Evolutionary conservation across 2,113 vertebrate genomes (phyloP).

Genomic region (Ameiurus melas): DNA sequence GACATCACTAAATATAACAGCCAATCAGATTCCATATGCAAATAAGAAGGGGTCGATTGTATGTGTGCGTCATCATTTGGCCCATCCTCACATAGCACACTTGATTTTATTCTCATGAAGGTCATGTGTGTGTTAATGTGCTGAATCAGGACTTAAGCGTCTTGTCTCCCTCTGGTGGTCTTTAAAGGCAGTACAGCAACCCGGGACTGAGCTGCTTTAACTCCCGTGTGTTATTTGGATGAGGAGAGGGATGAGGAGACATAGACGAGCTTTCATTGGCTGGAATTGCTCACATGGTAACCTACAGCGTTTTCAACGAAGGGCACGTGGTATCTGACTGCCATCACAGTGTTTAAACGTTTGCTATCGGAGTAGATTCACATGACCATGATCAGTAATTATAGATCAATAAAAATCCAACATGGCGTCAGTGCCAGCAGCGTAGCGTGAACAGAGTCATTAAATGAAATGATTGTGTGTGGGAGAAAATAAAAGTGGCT

Average conservation of each 20-base stretch:
- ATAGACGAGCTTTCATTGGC: neutral
- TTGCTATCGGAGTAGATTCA: neutral
- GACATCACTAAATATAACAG: neutral
- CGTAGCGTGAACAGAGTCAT: neutral
- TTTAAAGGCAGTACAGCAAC: conserved; percentile 45
- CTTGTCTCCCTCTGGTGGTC: conserved; percentile 50
- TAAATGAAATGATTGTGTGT: neutral
- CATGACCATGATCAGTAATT: too few species aligned
- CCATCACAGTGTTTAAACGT: neutral
- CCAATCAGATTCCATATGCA: neutral
- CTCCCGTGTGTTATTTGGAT: conserved; percentile 27
- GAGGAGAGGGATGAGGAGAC: neutral
- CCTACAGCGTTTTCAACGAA: neutral
- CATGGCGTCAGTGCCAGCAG: too few species aligned
- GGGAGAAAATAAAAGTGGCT: neutral
- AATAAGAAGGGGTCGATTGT: neutral
- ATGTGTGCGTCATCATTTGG: neutral
- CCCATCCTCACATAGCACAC: neutral
- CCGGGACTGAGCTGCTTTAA: conserved; percentile 50
- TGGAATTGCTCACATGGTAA: neutral
- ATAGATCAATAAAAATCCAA: neutral
- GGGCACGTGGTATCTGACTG: neutral
- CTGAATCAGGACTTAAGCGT: neutral
- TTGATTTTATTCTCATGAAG: neutral
- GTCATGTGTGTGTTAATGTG: neutral